Evolutionary conservation across 2,888 invertebrate genomes (phyloP).

Genomic region (Plutella xylostella): DNA sequence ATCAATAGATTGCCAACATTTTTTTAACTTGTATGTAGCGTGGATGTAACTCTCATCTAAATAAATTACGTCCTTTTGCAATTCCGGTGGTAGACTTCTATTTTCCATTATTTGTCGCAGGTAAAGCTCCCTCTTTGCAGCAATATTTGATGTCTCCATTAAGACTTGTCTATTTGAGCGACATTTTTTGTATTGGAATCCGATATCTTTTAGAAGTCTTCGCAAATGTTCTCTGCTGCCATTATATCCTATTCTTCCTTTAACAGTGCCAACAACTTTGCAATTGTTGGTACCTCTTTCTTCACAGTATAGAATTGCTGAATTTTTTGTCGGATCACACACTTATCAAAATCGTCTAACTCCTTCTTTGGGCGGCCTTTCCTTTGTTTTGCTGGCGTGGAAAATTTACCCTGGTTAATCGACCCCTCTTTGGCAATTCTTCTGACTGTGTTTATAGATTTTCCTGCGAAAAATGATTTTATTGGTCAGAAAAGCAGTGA

Average conservation of each 20-base stretch:
- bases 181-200: constrained; percentile 4
- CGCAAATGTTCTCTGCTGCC: background rate
- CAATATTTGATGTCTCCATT: constrained; percentile 2
- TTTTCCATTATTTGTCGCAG: background rate
- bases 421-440: background rate
- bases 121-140: constrained; percentile 4
- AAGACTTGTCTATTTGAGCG: background rate
- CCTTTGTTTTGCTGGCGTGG: background rate
- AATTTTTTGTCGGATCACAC: background rate
- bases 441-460: background rate
- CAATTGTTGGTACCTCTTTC: constrained; percentile 4
- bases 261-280: background rate
- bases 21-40: constrained; percentile 3
- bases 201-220: constrained; percentile 1
- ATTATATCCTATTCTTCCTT: background rate
- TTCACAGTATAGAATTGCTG: constrained; percentile 2
- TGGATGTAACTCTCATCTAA: constrained; percentile 9
- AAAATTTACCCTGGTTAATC: background rate
- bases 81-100: background rate
- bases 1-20: constrained; percentile 5
- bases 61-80: constrained; percentile 4
- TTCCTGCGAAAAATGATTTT: too few relatives aligned
- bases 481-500: too few relatives aligned
- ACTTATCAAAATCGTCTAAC: background rate
- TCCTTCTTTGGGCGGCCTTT: background rate